Conservation (phyloP, 2,888 invertebrate species). For the Orthosia gracilis region DNA sequence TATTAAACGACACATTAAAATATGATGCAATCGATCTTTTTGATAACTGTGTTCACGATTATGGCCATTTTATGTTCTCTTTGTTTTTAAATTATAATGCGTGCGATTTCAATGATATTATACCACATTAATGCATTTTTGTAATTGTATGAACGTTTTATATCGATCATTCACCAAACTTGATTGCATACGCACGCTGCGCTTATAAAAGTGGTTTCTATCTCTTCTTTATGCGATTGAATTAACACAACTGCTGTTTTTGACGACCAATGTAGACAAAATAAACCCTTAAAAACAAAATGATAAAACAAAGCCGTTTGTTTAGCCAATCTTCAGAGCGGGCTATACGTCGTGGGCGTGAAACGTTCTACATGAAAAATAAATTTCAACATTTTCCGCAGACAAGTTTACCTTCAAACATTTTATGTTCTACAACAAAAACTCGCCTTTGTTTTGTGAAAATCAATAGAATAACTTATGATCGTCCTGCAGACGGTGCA, state of each 20-base stretch:
- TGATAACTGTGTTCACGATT: constrained; percentile 45
- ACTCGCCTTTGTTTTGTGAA: constrained; percentile 32
- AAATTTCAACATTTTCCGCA: constrained; percentile 56
- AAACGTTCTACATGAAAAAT: constrained; percentile 54
- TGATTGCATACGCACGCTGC: constrained; percentile 12
- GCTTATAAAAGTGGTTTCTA: not conserved
- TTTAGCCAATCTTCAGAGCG: constrained; percentile 43
- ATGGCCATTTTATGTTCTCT: constrained; percentile 25
- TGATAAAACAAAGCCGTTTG: constrained; percentile 27
- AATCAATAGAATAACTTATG: constrained; percentile 49
- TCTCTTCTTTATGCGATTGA: constrained; percentile 10
- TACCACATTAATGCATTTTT: constrained; percentile 14
- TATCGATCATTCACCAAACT: constrained; percentile 23
- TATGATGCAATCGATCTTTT: constrained; percentile 35
- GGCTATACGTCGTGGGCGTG: constrained; percentile 45
- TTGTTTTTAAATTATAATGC: constrained; percentile 23
- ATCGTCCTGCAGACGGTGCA: not conserved
- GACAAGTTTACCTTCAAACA: constrained; percentile 48
- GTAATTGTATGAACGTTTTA: constrained; percentile 9
- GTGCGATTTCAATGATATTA: constrained; percentile 10
- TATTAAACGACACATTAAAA: constrained; percentile 51
- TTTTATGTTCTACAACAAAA: constrained; percentile 47
- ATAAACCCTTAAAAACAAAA: constrained; percentile 31
- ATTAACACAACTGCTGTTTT: constrained; percentile 15
- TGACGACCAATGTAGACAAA: constrained; percentile 14